Evolutionary conservation across 2,113 vertebrate species (phyloP).

Genomic region (Catharus minimus): DNA sequence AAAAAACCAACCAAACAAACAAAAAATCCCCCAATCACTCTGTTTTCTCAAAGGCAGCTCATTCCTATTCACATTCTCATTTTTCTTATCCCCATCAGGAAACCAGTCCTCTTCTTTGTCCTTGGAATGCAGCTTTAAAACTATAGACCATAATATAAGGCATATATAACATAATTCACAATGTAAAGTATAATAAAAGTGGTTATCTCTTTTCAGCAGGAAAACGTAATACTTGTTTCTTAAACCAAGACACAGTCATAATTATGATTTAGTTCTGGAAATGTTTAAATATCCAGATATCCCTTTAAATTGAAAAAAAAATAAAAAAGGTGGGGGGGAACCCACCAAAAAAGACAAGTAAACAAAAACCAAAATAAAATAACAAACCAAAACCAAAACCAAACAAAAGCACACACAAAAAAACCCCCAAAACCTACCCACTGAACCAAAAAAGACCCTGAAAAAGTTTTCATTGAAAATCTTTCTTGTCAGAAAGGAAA

Average conservation of each 20-base stretch:
- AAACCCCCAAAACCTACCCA: accelerated
- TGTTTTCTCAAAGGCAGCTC: neutral
- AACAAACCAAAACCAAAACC: neutral
- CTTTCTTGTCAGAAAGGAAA: neutral
- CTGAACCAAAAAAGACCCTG: accelerated
- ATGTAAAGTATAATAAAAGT: neutral
- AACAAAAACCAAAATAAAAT: neutral
- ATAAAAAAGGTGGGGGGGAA: neutral
- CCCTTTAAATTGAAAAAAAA: neutral
- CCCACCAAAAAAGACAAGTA: neutral
- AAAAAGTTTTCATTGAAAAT: neutral
- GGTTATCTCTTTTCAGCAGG: neutral
- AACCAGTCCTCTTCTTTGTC: neutral
- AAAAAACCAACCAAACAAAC: neutral
- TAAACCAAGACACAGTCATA: neutral
- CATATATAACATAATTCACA: neutral
- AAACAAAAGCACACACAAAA: neutral
- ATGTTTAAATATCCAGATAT: neutral
- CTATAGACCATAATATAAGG: neutral
- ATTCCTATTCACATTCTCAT: neutral
- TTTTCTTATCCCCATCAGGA: neutral
- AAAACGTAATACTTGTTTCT: neutral
- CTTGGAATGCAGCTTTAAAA: neutral
- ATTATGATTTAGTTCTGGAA: neutral
- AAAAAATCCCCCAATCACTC: neutral